phyloP scores from a whole-genome alignment of 2,797 vertebrate species.

The Phrynocephalus forsythii region DNA sequence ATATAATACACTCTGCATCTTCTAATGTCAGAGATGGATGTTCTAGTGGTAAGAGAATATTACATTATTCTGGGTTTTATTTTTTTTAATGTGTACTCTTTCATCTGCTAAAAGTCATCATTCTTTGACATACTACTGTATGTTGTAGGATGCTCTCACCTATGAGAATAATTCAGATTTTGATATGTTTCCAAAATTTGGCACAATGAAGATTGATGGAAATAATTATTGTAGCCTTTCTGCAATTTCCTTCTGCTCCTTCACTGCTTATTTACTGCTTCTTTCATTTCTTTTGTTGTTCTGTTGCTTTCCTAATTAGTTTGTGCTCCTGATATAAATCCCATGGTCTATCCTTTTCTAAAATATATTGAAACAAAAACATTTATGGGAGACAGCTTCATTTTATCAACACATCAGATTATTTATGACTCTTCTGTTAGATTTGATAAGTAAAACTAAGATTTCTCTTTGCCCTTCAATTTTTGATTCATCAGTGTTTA shows the following conservation, averaged over 20 bases:
- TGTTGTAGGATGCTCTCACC: background rate
- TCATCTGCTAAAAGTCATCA: background rate
- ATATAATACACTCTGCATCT: slow-evolving; percentile 71
- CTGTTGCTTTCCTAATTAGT: background rate
- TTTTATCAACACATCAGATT: too few species aligned
- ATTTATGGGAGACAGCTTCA: background rate
- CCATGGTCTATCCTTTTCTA: background rate
- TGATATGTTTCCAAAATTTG: background rate
- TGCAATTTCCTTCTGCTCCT: background rate
- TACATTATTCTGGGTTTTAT: background rate
- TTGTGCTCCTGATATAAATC: background rate
- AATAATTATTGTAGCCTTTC: background rate
- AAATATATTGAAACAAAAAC: background rate
- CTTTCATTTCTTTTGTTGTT: background rate
- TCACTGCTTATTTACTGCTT: background rate
- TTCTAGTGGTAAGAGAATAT: slow-evolving; percentile 86
- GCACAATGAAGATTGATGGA: too few species aligned
- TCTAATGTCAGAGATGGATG: slow-evolving; percentile 86
- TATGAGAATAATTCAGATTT: background rate
- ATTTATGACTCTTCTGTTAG: too few species aligned
- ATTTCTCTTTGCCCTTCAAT: background rate
- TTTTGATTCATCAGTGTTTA: background rate
- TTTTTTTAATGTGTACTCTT: background rate
- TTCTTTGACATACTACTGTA: background rate
- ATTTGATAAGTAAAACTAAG: background rate